These are phyloP conservation scores for Alligator mississippiensis DNA, from an alignment of 2,113 vertebrate genomes.

Conservation along the genomic window DNA sequence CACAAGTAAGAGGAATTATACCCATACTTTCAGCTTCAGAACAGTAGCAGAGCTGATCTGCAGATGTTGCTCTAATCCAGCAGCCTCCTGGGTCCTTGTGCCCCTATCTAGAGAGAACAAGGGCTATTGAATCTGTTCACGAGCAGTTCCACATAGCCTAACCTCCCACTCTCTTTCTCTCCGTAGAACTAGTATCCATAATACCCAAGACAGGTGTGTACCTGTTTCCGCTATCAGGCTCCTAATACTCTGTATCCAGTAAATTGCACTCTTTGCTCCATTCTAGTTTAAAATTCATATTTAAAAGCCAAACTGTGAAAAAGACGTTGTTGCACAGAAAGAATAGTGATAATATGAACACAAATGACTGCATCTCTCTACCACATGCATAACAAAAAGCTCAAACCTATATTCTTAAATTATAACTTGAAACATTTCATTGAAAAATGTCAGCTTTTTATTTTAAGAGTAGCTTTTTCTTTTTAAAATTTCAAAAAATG, in stretches of 20 bases:
- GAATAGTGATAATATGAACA: background rate
- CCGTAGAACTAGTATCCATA: background rate
- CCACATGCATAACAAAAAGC: background rate
- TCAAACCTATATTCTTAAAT: background rate
- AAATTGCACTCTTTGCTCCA: background rate
- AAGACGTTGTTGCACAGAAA: background rate
- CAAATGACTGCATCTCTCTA: background rate
- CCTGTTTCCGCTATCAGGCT: background rate
- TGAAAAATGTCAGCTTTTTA: background rate
- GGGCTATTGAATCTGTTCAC: background rate
- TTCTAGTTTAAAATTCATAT: background rate
- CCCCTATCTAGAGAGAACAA: background rate
- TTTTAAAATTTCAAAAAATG: background rate
- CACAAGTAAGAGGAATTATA: background rate
- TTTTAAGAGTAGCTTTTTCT: background rate
- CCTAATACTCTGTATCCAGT: background rate
- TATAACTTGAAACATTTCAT: accelerated
- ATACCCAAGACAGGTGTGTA: background rate
- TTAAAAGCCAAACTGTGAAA: background rate
- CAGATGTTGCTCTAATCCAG: background rate
- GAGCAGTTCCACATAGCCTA: background rate
- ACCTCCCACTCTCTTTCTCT: background rate
- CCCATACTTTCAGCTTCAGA: background rate
- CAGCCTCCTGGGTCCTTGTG: background rate
- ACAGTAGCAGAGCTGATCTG: background rate